Evolutionary conservation across 1,140 invertebrate species (phyloP).

Genomic region (Calliphora vicina): DNA sequence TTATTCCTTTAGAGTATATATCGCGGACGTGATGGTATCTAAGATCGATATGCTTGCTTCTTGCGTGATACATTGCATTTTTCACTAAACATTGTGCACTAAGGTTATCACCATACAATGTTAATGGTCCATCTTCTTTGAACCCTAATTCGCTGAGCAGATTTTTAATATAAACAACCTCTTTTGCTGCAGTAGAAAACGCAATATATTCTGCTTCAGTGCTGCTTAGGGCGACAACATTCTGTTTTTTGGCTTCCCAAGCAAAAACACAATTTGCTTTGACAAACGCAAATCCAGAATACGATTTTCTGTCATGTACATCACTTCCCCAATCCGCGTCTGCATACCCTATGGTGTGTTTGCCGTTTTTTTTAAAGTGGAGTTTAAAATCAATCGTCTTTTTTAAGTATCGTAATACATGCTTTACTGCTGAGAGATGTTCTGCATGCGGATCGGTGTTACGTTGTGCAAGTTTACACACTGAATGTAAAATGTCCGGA

Average conservation of each 20-base stretch:
- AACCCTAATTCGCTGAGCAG: conserved; percentile 41
- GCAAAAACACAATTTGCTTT: conserved; percentile 46
- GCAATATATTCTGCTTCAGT: too few relatives aligned
- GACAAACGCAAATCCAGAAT: conserved; percentile 50
- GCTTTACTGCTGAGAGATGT: conserved; percentile 58
- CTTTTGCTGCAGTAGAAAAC: conserved; percentile 47
- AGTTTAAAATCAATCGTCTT: conserved; percentile 44
- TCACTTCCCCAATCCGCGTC: conserved; percentile 60
- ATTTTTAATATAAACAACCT: conserved; percentile 46
- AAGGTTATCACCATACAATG: conserved; percentile 40
- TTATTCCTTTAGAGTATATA: conserved; percentile 20
- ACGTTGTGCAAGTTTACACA: conserved; percentile 56
- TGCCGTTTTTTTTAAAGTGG: conserved; percentile 35
- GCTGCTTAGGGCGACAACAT: too few relatives aligned
- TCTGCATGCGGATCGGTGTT: conserved; percentile 47
- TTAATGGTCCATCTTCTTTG: background rate
- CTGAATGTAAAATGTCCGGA: conserved; percentile 62
- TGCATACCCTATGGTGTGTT: background rate
- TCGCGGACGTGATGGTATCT: conserved; percentile 50
- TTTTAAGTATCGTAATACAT: conserved; percentile 61
- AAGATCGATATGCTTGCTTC: conserved; percentile 54
- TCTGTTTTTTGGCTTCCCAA: conserved; percentile 64
- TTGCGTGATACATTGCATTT: conserved; percentile 46
- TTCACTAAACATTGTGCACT: conserved; percentile 46
- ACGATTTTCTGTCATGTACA: conserved; percentile 51